Evolutionary conservation across 64 coral and sea anemone species (phyloP).

Genomic region (Actinia equina): DNA sequence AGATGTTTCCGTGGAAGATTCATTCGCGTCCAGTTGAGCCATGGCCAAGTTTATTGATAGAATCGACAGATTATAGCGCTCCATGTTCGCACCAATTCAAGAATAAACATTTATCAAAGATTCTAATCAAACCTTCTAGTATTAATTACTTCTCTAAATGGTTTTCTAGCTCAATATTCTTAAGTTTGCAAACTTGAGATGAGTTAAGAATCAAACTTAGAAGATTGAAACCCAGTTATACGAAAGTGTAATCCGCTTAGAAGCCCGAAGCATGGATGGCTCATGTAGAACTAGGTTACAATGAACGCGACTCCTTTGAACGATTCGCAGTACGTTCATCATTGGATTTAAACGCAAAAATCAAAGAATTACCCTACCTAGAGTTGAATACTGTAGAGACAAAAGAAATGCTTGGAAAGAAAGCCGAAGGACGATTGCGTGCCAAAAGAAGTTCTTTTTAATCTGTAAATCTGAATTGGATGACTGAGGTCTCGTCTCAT

Average conservation of each 20-base stretch:
- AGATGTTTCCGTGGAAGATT: not conserved
- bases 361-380: not conserved
- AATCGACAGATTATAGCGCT: not conserved
- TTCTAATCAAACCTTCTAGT: not conserved
- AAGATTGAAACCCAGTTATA: not conserved
- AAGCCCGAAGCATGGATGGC: not conserved
- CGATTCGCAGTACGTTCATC: not conserved
- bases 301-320: not conserved
- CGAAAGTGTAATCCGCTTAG: not conserved
- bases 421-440: not conserved
- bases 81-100: conserved; percentile 7
- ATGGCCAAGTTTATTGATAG: not conserved
- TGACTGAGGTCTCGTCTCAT: conserved; percentile 3
- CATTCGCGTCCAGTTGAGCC: not conserved
- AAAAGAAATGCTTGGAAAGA: not conserved
- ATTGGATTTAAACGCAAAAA: not conserved
- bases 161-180: not conserved
- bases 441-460: conserved; percentile 1
- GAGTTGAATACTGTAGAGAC: not conserved
- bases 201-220: not conserved
- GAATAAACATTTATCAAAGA: conserved; percentile 16
- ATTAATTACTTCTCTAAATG: not conserved
- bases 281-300: not conserved
- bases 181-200: not conserved
- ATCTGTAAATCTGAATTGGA: conserved; percentile 13